Evolutionary conservation across 2,888 invertebrate genomes (phyloP).

Genomic region (Drosophila engyochracea): DNA sequence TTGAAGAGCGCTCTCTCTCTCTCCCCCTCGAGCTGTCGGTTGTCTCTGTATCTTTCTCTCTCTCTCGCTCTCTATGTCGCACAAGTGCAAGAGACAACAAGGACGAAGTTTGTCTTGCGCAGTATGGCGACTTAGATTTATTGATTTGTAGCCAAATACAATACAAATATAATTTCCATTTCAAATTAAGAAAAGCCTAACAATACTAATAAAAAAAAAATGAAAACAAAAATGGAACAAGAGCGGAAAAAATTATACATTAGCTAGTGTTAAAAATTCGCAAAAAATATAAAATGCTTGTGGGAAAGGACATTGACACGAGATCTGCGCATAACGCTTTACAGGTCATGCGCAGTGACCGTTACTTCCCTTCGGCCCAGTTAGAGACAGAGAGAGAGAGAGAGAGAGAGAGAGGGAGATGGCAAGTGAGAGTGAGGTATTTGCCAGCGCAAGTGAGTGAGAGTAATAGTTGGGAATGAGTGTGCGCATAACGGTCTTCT

Average conservation of each 20-base stretch:
- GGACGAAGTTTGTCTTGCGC: conserved; percentile 67
- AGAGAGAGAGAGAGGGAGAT: conserved; percentile 16
- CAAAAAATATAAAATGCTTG: conserved; percentile 4
- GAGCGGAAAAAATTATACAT: background rate
- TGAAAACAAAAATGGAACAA: background rate
- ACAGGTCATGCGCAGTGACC: conserved; percentile 69
- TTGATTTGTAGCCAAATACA: conserved; percentile 52
- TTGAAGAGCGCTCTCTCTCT: background rate
- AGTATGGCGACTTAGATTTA: conserved; percentile 46
- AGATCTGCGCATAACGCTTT: conserved; percentile 79
- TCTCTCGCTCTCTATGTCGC: conserved; percentile 6
- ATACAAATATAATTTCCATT: background rate
- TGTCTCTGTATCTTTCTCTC: conserved; percentile 7
- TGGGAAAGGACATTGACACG: conserved; percentile 49
- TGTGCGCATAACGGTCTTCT: conserved; percentile 49
- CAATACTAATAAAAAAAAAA: background rate
- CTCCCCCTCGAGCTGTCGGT: conserved; percentile 3
- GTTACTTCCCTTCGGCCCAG: conserved; percentile 1
- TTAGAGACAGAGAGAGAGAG: conserved; percentile 18
- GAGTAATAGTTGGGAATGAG: conserved; percentile 36
- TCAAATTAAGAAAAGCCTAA: background rate
- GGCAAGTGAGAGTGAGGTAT: conserved; percentile 1
- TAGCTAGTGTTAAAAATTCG: background rate
- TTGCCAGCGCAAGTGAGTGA: conserved; percentile 15
- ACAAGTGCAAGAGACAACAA: conserved; percentile 34